A percentile compares a stretch with the other conserved stretches of the same genome.
Conservation (phyloP, 2,888 invertebrate species). For the Mythimna lalbum region DNA sequence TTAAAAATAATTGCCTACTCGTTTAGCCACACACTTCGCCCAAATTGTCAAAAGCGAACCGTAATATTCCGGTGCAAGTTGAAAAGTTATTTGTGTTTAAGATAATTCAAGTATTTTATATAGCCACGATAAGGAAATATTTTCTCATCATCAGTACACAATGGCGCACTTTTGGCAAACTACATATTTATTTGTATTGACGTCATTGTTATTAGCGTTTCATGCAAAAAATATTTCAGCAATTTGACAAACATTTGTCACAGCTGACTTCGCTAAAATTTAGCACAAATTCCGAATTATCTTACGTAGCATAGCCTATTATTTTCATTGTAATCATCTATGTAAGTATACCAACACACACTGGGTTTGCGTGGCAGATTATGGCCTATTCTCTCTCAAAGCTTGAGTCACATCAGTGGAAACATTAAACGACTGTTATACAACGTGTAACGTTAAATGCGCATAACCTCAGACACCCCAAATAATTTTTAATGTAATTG, state of each 20-base stretch:
- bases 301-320: not conserved
- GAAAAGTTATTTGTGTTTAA: not conserved
- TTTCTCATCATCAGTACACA: slow-evolving; percentile 14
- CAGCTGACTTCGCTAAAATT: not conserved
- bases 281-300: not conserved
- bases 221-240: not conserved
- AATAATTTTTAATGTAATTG: no score
- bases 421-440: no score
- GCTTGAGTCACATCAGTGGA: no score
- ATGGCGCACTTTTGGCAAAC: slow-evolving; percentile 1
- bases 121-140: slow-evolving; percentile 6
- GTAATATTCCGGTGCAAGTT: not conserved
- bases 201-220: not conserved
- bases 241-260: slow-evolving; percentile 12
- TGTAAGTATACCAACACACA: no score
- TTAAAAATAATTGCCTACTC: no score
- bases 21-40: not conserved
- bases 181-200: slow-evolving; percentile 10
- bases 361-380: no score
- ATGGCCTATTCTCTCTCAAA: no score
- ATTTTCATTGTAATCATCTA: slow-evolving; percentile 2
- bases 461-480: no score
- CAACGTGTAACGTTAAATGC: no score
- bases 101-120: slow-evolving; percentile 8
- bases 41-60: not conserved